Evolutionary conservation across 2,797 vertebrate genomes (phyloP).

Genomic region (Benthosema pterotum): DNA sequence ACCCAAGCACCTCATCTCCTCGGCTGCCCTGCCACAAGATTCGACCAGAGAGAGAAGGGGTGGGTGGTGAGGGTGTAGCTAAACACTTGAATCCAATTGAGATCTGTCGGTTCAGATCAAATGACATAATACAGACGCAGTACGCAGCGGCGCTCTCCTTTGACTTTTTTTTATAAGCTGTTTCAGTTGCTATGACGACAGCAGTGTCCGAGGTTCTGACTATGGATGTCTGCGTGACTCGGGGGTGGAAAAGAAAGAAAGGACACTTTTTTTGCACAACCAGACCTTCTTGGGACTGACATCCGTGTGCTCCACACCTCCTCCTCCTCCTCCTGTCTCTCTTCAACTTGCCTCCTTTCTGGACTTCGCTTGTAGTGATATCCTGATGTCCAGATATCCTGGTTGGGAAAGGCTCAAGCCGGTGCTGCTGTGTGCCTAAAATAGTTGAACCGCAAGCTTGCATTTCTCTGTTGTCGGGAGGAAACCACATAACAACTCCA

Average conservation of each 20-base stretch:
- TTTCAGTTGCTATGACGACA: constrained; percentile 55
- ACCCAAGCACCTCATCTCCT: constrained; percentile 38
- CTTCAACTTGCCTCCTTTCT: not conserved
- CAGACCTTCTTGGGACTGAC: constrained; percentile 34
- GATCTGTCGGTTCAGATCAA: constrained; percentile 35
- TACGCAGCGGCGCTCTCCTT: constrained; percentile 4
- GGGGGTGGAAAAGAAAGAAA: constrained; percentile 38
- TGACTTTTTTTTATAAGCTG: constrained; percentile 35
- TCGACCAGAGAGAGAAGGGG: constrained; percentile 38
- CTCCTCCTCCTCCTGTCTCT: constrained; percentile 4
- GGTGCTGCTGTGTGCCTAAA: constrained; percentile 9
- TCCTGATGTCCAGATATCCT: constrained; percentile 29
- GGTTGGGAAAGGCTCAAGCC: constrained; percentile 26
- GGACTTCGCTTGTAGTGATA: constrained; percentile 14
- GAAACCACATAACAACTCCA: no score
- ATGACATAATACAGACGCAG: constrained; percentile 19
- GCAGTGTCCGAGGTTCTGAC: constrained; percentile 23
- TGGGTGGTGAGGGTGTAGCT: not conserved
- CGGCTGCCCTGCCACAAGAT: constrained; percentile 52
- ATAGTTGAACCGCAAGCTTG: constrained; percentile 18
- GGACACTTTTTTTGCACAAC: constrained; percentile 21
- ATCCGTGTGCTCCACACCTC: constrained; percentile 16
- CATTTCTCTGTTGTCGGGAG: no score
- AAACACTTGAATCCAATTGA: constrained; percentile 27
- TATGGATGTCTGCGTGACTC: constrained; percentile 31